phyloP scores from a whole-genome alignment of 2,797 vertebrate genomes.

The Hapalemur alaotrensis region DNA sequence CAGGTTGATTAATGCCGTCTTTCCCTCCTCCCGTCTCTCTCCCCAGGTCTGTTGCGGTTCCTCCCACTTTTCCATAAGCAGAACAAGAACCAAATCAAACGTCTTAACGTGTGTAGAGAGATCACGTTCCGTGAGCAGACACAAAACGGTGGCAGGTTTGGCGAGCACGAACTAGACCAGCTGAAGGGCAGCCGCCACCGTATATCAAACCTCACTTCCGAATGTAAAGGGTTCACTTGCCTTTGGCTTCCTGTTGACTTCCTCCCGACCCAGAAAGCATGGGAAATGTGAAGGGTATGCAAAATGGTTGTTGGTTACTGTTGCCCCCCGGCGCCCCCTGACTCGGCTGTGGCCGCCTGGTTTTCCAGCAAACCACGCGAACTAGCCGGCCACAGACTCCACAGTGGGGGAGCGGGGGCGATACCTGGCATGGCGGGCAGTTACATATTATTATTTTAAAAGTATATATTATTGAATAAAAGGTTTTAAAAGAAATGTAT shows the following conservation, averaged over 20 bases:
- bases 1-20: constrained; percentile 75
- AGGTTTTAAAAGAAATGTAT: constrained; percentile 82
- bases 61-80: constrained; percentile 87
- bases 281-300: constrained; percentile 82
- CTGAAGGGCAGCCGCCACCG: constrained; percentile 73
- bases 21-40: constrained; percentile 83
- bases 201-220: constrained; percentile 79
- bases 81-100: constrained; percentile 85
- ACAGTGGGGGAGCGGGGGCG: constrained; percentile 1
- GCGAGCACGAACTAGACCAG: constrained; percentile 63
- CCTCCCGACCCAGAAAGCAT: constrained; percentile 82
- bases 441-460: constrained; percentile 81
- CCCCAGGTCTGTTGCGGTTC: constrained; percentile 85
- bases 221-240: constrained; percentile 82
- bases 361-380: constrained; percentile 37
- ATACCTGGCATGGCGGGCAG: constrained; percentile 69
- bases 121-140: constrained; percentile 75
- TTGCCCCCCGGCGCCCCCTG: constrained; percentile 46
- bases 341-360: neutral
- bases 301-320: constrained; percentile 75
- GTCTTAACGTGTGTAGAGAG: constrained; percentile 74
- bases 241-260: constrained; percentile 84
- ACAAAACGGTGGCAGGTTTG: constrained; percentile 76
- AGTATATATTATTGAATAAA: constrained; percentile 88
- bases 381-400: constrained; percentile 64